Conservation (phyloP, 1,140 invertebrate species). For the Tetragonula clypearis region DNA sequence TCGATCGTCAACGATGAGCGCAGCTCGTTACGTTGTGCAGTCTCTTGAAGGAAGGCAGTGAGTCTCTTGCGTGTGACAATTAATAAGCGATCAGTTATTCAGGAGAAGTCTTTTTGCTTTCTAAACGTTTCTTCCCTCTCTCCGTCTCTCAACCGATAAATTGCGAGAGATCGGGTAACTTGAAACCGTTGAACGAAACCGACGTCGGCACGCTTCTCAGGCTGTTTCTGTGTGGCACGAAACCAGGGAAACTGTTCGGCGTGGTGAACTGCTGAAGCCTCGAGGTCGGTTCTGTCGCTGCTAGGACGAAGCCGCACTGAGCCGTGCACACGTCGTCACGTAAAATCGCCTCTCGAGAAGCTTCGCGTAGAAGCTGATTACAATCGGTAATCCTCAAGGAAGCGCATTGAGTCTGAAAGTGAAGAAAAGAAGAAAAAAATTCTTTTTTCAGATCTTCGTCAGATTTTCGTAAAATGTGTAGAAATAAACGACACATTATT, state of each 20-base stretch:
- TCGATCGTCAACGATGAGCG: neutral
- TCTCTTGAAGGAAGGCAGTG: conserved; percentile 55
- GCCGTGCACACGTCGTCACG: conserved; percentile 94
- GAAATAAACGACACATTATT: neutral
- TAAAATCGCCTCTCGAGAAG: conserved; percentile 90
- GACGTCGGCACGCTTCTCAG: conserved; percentile 74
- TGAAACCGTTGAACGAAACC: conserved; percentile 81
- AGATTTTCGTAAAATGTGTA: neutral
- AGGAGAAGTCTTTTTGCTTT: conserved; percentile 34
- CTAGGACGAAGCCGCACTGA: conserved; percentile 89
- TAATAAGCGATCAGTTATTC: conserved; percentile 52
- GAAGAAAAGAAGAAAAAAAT: neutral
- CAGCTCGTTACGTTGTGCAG: conserved; percentile 40
- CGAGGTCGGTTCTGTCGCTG: conserved; percentile 73
- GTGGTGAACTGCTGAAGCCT: conserved; percentile 70
- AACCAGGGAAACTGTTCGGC: conserved; percentile 76
- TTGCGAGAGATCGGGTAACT: conserved; percentile 85
- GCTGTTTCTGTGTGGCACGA: conserved; percentile 74
- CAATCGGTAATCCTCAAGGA: conserved; percentile 94
- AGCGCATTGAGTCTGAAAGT: conserved; percentile 93
- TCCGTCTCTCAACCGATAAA: conserved; percentile 81
- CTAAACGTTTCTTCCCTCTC: too few relatives aligned
- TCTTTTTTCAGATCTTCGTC: neutral
- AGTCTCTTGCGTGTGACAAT: conserved; percentile 50
- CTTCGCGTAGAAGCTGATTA: conserved; percentile 89